These are phyloP conservation scores for Pseudorectes ferrugineus DNA, from an alignment of 2,113 vertebrate genomes.

Conservation along the genomic window DNA sequence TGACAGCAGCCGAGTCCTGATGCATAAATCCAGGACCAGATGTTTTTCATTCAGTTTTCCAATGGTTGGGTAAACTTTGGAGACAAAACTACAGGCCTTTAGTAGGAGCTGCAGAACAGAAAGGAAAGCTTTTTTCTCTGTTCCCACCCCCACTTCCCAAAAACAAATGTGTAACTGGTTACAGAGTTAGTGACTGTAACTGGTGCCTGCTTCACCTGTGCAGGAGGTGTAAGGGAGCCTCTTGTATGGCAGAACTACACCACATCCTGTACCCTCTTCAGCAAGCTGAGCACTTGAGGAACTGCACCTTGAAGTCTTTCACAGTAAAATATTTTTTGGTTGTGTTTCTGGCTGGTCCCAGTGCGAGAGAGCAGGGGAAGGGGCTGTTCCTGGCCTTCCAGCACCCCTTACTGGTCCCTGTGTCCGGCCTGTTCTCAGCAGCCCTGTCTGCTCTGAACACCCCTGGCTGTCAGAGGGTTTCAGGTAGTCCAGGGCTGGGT, in stretches of 20 bases:
- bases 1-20: neutral
- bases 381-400: neutral
- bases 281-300: neutral
- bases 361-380: neutral
- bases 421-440: neutral
- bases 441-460: neutral
- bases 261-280: neutral
- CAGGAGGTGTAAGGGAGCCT: neutral
- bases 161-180: neutral
- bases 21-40: neutral
- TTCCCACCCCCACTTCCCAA: neutral
- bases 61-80: neutral
- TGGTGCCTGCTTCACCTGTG: neutral
- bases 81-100: neutral
- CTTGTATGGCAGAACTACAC: neutral
- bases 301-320: neutral
- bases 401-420: rapidly evolving
- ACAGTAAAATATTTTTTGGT: neutral
- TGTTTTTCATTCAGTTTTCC: neutral
- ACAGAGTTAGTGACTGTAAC: neutral
- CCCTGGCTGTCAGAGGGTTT: rapidly evolving
- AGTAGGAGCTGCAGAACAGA: neutral
- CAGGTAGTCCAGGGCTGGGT: rapidly evolving
- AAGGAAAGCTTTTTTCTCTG: neutral
- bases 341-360: neutral